phyloP scores from a whole-genome alignment of 2,113 vertebrate genomes.

The Boleophthalmus pectinirostris region DNA sequence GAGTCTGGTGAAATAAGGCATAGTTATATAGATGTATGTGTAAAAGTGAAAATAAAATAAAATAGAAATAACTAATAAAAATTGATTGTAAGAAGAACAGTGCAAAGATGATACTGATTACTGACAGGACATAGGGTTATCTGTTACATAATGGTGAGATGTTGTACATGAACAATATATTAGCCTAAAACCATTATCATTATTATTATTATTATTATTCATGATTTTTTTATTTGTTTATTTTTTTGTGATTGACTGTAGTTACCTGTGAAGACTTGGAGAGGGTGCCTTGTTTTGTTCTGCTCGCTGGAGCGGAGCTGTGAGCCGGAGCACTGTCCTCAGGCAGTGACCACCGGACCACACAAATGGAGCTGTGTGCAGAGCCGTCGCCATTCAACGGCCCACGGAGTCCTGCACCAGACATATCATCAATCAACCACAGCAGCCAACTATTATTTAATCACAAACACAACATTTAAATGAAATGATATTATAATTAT shows the following conservation, averaged over 20 bases:
- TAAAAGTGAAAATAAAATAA: not conserved
- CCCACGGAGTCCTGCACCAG: conserved; percentile 13
- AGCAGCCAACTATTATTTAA: not conserved
- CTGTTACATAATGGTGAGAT: too few relatives aligned
- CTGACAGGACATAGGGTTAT: too few relatives aligned
- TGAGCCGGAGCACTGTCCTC: conserved; percentile 60
- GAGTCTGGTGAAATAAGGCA: too few relatives aligned
- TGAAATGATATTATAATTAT: not conserved
- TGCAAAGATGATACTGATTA: too few relatives aligned
- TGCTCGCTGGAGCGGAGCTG: conserved; percentile 68
- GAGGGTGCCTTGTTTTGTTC: conserved; percentile 7
- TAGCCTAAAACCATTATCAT: too few relatives aligned
- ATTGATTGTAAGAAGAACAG: too few relatives aligned
- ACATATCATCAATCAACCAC: not conserved
- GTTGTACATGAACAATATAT: too few relatives aligned
- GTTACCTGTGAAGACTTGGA: conserved; percentile 58
- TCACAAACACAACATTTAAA: not conserved
- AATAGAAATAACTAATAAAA: too few relatives aligned
- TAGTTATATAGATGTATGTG: too few relatives aligned
- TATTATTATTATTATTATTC: not conserved
- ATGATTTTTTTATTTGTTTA: not conserved
- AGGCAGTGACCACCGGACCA: conserved; percentile 67
- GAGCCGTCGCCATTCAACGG: conserved; percentile 27
- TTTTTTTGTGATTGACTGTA: not conserved
- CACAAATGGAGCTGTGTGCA: conserved; percentile 70